Evolutionary conservation across 2,797 vertebrate species (phyloP).

Genomic region (Sus cebifrons): DNA sequence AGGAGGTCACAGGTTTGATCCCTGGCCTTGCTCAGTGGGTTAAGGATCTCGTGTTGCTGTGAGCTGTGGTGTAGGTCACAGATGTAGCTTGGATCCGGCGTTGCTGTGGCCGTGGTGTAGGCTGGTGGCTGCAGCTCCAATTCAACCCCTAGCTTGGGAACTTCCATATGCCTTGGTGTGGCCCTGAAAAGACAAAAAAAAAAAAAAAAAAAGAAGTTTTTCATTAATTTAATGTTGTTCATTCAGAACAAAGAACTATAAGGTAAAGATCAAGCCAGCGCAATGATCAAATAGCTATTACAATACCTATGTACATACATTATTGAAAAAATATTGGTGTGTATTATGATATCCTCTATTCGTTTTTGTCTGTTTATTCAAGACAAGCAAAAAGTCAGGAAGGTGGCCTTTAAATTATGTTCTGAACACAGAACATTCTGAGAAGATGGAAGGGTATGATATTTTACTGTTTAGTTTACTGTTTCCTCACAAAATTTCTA

Average conservation of each 20-base stretch:
- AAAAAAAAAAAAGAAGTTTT: not conserved
- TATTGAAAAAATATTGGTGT: slow-evolving; percentile 24
- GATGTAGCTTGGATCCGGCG: too few relatives aligned
- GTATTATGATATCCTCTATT: not conserved
- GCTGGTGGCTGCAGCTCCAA: too few relatives aligned
- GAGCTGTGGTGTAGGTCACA: too few relatives aligned
- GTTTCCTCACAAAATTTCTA: slow-evolving; percentile 43
- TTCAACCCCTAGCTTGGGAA: too few relatives aligned
- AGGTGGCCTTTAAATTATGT: slow-evolving; percentile 4
- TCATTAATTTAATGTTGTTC: slow-evolving; percentile 57
- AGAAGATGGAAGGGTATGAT: not conserved
- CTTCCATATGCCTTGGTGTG: too few relatives aligned
- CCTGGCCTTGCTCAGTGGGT: too few relatives aligned
- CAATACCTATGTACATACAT: not conserved
- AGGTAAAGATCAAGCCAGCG: slow-evolving; percentile 54
- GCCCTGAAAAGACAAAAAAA: too few relatives aligned
- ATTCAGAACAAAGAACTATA: slow-evolving; percentile 73
- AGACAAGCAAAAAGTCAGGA: not conserved
- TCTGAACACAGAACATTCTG: not conserved
- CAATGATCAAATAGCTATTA: slow-evolving; percentile 26
- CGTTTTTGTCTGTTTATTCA: not conserved
- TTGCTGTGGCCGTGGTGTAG: too few relatives aligned
- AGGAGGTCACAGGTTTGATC: too few relatives aligned
- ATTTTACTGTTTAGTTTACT: not conserved
- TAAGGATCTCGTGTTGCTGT: too few relatives aligned